A percentile compares a stretch with the other conserved stretches of the same genome.
phyloP scores from a whole-genome alignment of 2,888 invertebrate genomes.

The Dolomedes plantarius region DNA sequence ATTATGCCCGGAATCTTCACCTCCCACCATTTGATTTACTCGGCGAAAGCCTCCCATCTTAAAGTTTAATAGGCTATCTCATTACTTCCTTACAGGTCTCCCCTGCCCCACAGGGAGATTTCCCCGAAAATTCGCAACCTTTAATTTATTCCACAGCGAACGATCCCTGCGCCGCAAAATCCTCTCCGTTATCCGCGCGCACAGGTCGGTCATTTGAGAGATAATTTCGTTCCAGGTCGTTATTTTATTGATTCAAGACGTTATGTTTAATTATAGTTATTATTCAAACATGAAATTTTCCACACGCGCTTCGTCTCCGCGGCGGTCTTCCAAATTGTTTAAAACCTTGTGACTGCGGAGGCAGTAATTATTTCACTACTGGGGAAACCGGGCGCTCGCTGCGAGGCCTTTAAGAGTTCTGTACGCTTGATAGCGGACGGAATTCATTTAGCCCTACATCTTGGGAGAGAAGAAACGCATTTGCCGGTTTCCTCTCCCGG shows the following conservation, averaged over 20 bases:
- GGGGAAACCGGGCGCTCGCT: no score
- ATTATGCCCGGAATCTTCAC: no score
- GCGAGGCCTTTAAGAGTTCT: no score
- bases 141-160: slow-evolving; percentile 4
- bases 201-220: slow-evolving; percentile 1
- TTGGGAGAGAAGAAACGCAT: no score
- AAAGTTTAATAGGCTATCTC: background rate
- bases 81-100: background rate
- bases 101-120: background rate
- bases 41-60: background rate
- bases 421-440: no score
- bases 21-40: no score
- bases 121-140: background rate
- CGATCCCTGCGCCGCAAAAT: background rate
- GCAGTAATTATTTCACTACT: background rate
- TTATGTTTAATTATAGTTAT: slow-evolving; percentile 5
- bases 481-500: no score
- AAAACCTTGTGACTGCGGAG: no score
- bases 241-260: slow-evolving; percentile 1
- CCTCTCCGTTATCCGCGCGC: background rate
- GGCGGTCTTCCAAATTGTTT: no score
- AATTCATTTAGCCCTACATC: no score
- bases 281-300: background rate
- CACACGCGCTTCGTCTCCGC: background rate
- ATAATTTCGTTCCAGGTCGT: slow-evolving; percentile 4